Conservation (phyloP, 2,888 invertebrate species). For the Platycheirus rosarum region DNA sequence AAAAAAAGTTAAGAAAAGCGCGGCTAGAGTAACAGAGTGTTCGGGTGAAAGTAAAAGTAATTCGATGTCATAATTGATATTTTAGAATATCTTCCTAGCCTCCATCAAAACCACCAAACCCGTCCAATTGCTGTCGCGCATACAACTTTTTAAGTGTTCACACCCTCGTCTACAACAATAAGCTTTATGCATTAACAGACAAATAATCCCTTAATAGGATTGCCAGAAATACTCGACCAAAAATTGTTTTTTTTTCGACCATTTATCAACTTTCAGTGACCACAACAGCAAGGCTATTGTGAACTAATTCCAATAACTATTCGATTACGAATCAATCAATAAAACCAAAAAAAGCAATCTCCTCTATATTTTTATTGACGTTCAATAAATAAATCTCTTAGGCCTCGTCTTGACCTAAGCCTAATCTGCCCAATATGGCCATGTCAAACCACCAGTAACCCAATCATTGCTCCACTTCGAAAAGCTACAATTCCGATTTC, state of each 20-base stretch:
- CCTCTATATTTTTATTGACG: conserved; percentile 49
- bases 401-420: conserved; percentile 22
- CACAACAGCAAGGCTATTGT: conserved; percentile 53
- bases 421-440: conserved; percentile 43
- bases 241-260: conserved; percentile 55
- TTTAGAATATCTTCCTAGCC: too few relatives aligned
- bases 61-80: too few relatives aligned
- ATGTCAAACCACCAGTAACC: conserved; percentile 42
- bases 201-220: conserved; percentile 69
- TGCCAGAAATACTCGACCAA: conserved; percentile 62
- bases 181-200: conserved; percentile 50
- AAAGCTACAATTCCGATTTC: conserved; percentile 27
- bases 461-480: conserved; percentile 55
- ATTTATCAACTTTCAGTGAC: conserved; percentile 63
- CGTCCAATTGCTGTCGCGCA: too few relatives aligned
- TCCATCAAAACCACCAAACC: too few relatives aligned
- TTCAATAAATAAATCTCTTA: conserved; percentile 34
- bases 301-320: conserved; percentile 64
- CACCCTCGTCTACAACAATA: conserved; percentile 50
- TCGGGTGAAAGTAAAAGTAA: too few relatives aligned
- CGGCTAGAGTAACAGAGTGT: too few relatives aligned
- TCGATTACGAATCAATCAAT: conserved; percentile 70
- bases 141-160: conserved; percentile 33
- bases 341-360: conserved; percentile 43
- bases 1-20: too few relatives aligned